These are phyloP conservation scores for Heliconius nattereri DNA, from an alignment of 1,140 invertebrate genomes.

Conservation along the genomic window DNA sequence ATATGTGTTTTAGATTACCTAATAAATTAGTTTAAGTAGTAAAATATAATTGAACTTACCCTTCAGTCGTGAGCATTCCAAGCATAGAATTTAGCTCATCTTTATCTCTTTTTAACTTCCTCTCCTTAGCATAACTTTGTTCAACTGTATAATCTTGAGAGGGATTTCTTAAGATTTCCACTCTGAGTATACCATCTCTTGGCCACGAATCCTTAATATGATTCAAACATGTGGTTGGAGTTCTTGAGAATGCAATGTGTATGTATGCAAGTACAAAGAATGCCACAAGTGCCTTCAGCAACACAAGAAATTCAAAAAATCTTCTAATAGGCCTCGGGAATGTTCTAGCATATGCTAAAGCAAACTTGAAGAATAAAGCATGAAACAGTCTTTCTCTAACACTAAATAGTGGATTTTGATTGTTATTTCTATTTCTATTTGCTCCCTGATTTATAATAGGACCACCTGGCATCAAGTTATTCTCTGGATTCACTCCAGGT, in stretches of 20 bases:
- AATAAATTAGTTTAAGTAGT: neutral
- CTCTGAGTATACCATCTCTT: constrained; percentile 95
- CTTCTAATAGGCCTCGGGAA: constrained; percentile 93
- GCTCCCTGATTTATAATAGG: constrained; percentile 77
- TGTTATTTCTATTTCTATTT: constrained; percentile 82
- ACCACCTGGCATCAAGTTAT: constrained; percentile 78
- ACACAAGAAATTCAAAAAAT: constrained; percentile 94
- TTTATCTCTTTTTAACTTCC: constrained; percentile 86
- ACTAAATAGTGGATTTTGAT: constrained; percentile 89
- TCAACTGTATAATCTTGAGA: constrained; percentile 88
- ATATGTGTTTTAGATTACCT: no score
- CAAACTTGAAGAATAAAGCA: constrained; percentile 95
- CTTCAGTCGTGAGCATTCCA: constrained; percentile 78
- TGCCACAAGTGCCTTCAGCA: constrained; percentile 93
- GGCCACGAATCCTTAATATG: constrained; percentile 96
- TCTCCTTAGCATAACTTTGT: constrained; percentile 91
- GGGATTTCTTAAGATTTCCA: constrained; percentile 95
- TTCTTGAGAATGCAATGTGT: constrained; percentile 95
- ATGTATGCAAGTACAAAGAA: constrained; percentile 97
- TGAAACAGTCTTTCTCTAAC: constrained; percentile 97
- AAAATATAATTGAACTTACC: neutral
- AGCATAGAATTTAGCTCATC: constrained; percentile 85
- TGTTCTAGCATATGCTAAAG: constrained; percentile 93
- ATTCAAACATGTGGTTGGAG: constrained; percentile 96
- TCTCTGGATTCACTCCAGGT: constrained; percentile 79